Conservation (phyloP, 2,888 invertebrate genomes). For the Amitus sp. region DNA sequence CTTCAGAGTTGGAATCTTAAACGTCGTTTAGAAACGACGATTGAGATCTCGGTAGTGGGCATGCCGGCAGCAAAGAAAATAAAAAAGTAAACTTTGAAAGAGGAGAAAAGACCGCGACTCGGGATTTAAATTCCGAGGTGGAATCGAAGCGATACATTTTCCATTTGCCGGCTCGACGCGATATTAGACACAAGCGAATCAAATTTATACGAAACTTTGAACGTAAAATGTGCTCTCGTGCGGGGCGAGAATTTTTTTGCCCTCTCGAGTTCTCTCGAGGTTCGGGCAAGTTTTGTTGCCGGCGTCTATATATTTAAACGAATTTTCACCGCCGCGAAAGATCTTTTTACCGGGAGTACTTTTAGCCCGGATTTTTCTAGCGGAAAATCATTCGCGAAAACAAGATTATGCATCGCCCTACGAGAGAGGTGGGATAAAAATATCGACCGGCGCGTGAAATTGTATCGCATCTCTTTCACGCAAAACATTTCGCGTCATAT, state of each 20-base stretch:
- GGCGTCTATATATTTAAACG: slow-evolving; percentile 24
- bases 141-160: neutral
- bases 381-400: slow-evolving; percentile 36
- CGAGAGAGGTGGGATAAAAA: slow-evolving; percentile 26
- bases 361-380: slow-evolving; percentile 28
- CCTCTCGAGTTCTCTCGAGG: slow-evolving; percentile 27
- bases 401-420: slow-evolving; percentile 27
- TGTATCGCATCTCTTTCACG: slow-evolving; percentile 32
- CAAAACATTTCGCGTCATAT: too few species aligned
- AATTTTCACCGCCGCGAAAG: slow-evolving; percentile 26
- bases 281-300: slow-evolving; percentile 25
- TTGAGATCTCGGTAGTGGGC: too few species aligned
- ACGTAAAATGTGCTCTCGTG: slow-evolving; percentile 30
- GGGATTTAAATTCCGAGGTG: neutral
- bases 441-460: slow-evolving; percentile 33
- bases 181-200: slow-evolving; percentile 1
- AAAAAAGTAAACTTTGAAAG: too few species aligned
- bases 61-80: too few species aligned
- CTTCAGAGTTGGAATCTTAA: too few species aligned
- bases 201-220: slow-evolving; percentile 15
- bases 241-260: slow-evolving; percentile 16
- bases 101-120: too few species aligned
- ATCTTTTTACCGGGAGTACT: slow-evolving; percentile 21
- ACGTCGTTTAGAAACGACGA: too few species aligned
- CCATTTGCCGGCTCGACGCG: neutral